These are phyloP conservation scores for Netelia fuscicornis DNA, from an alignment of 2,888 invertebrate species.

Conservation along the genomic window DNA sequence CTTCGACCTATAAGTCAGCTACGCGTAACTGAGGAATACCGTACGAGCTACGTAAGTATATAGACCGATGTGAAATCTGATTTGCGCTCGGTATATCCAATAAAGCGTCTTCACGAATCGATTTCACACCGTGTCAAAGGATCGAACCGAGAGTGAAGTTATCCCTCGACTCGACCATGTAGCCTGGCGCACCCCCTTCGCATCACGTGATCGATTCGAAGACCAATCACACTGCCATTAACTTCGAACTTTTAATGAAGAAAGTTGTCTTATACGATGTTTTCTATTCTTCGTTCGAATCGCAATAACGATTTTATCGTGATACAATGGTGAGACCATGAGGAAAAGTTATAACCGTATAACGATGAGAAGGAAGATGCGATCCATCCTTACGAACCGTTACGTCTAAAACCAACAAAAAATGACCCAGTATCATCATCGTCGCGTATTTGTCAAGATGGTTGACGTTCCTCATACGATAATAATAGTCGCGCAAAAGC, in stretches of 20 bases:
- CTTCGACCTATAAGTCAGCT: neutral
- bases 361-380: too few relatives aligned
- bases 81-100: conserved; percentile 19
- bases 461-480: conserved; percentile 8
- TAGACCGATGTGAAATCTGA: conserved; percentile 31
- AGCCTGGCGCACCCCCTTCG: neutral
- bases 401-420: too few relatives aligned
- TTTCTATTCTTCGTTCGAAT: too few relatives aligned
- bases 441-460: neutral
- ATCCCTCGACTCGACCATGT: neutral
- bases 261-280: neutral
- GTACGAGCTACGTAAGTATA: neutral
- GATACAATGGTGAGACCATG: too few relatives aligned
- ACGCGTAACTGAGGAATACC: neutral
- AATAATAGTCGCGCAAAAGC: conserved; percentile 32
- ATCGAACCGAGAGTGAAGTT: neutral
- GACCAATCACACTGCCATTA: conserved; percentile 1
- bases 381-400: too few relatives aligned
- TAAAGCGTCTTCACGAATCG: conserved; percentile 8
- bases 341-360: too few relatives aligned
- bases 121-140: conserved; percentile 19
- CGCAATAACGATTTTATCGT: too few relatives aligned
- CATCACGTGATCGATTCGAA: conserved; percentile 2
- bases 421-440: neutral
- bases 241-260: neutral